These are phyloP conservation scores for Erythrolamprus reginae DNA, from an alignment of 2,113 vertebrate genomes.

Conservation along the genomic window DNA sequence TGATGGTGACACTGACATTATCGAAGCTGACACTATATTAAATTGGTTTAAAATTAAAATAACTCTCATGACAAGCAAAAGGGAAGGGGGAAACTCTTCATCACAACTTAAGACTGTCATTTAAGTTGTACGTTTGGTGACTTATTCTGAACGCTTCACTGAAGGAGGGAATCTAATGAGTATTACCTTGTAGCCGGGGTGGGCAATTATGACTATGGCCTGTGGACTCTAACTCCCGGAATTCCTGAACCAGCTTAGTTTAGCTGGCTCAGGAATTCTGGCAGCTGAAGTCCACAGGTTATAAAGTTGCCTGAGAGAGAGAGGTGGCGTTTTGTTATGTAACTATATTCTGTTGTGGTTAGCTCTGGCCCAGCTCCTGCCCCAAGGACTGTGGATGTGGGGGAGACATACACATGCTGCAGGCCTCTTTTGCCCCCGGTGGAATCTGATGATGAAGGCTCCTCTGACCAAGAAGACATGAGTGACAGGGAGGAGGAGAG, in stretches of 20 bases:
- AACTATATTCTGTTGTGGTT: background rate
- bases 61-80: constrained; percentile 13
- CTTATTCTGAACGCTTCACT: background rate
- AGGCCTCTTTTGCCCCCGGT: too few species aligned
- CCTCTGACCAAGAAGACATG: too few species aligned
- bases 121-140: background rate
- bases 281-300: background rate
- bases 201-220: background rate
- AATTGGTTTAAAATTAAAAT: constrained; percentile 44
- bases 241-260: background rate
- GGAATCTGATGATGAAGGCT: too few species aligned
- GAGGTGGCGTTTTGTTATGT: rapidly evolving
- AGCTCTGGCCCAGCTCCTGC: too few species aligned
- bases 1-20: constrained; percentile 30
- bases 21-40: constrained; percentile 48
- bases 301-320: background rate
- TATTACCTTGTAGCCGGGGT: rapidly evolving
- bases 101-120: background rate
- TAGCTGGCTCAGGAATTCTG: background rate
- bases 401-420: too few species aligned
- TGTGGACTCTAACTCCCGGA: background rate
- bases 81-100: background rate
- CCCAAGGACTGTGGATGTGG: too few species aligned
- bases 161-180: rapidly evolving
- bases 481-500: too few species aligned